phyloP scores from a whole-genome alignment of 2,113 vertebrate genomes.

The Zosterops hypoxanthus region DNA sequence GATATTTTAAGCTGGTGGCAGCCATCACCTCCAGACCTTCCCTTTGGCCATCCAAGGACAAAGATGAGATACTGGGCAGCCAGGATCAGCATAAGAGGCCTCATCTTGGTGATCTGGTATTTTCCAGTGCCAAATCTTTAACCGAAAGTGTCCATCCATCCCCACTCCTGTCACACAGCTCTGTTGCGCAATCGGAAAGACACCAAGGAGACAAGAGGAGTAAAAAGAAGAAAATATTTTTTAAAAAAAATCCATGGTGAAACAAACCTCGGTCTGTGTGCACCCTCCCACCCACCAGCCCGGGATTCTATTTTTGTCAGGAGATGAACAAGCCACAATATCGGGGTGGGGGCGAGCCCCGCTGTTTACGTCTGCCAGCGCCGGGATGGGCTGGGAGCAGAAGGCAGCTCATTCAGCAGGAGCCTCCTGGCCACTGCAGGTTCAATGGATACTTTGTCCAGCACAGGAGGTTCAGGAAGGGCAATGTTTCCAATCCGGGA shows the following conservation, averaged over 20 bases:
- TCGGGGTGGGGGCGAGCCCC: not conserved
- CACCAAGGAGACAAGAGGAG: conserved; percentile 12
- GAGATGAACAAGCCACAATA: conserved; percentile 47
- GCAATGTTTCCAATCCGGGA: not conserved
- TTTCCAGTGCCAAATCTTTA: not conserved
- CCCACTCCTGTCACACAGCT: not conserved
- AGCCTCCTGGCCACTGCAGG: conserved; percentile 31
- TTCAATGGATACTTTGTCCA: conserved; percentile 75
- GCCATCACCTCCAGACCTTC: not conserved
- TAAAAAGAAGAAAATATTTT: conserved; percentile 5
- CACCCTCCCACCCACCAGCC: not conserved
- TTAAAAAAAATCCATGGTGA: not conserved
- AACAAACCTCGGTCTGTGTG: conserved; percentile 57
- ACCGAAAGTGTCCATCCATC: not conserved
- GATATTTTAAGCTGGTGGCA: fast-evolving
- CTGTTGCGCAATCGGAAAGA: conserved; percentile 51
- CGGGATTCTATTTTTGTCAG: conserved; percentile 69
- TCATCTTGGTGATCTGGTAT: fast-evolving
- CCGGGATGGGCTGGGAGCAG: conserved; percentile 53
- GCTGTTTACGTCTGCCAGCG: conserved; percentile 69
- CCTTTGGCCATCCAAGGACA: not conserved
- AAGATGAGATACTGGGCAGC: not conserved
- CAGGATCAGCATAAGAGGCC: not conserved
- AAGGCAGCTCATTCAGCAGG: conserved; percentile 59
- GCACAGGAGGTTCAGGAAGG: conserved; percentile 52